Evolutionary conservation across 2,797 vertebrate species (phyloP), one percentile per base, ranked within the genome.

Genomic region (Takifugu ocellatus): DNA sequence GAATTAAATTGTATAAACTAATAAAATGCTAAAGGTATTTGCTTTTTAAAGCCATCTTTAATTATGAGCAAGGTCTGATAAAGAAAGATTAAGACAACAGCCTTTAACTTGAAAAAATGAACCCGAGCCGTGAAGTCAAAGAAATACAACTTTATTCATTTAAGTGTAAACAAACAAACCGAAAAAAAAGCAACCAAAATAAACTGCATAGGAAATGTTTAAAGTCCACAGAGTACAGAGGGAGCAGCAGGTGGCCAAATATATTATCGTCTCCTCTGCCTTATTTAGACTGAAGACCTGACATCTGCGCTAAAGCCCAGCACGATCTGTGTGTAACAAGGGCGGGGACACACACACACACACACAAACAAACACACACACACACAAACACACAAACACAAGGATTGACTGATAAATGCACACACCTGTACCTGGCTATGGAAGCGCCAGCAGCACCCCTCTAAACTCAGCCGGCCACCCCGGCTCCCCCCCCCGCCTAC

Each of bases 121-220:
- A 43, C 12, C 62, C 49, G 33, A 0, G 31, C 51, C 52, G 66
- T 74, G 46, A 86, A 82, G 75, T 86, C 72, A 87, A 89, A 92
- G 90, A 92, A 92, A 89, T 87, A 87, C 92, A 95, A 92, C 91
- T 98, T 98, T 98, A 98, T 98, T 98, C 92, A 93, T 98, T 98
- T 93, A 93, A 93, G 92, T 93, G 79, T 91, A 89, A 92, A 91
- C 81, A 75, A 86, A 46, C 65, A 81, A 63, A 48, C 61, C 75
- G 83, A 96, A 93, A 85, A 84, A 60, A 64, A 56, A 61, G 26
- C 51, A 66, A 53, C 49, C 67, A 82, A 63, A 48, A 63, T 77
- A 83, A 96, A 93, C 94, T 98, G 96, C 96, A 98, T 98, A 98
- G 95, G 94, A 97, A 97, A 95, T 95, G 93, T 98, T 99, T 98